Percentiles rank a stretch among this genome's conserved stretches.
Conservation (phyloP, 2,888 invertebrate species). For the Ecdyonurus torrentis region DNA sequence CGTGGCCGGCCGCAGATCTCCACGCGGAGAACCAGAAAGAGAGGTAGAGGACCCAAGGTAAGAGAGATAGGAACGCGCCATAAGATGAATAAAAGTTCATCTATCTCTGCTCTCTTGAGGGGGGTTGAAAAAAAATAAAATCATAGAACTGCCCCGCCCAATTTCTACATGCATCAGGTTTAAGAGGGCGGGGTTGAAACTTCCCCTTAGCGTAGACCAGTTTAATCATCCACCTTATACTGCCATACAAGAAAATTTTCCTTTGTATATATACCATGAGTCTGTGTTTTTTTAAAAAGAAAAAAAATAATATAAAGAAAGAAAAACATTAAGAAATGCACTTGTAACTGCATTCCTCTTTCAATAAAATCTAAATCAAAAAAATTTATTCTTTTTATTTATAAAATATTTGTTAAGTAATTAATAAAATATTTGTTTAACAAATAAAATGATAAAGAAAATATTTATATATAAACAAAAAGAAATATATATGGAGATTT, state of each 20-base stretch:
- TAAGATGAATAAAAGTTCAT: neutral
- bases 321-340: too few species aligned
- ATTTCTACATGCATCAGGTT: neutral
- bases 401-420: too few species aligned
- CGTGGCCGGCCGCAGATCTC: neutral
- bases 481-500: neutral
- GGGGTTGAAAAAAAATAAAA: neutral
- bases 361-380: too few species aligned
- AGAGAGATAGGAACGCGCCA: neutral
- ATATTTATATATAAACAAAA: too few species aligned
- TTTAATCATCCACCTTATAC: neutral
- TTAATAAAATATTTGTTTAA: neutral
- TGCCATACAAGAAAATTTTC: neutral
- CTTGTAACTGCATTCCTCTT: too few species aligned
- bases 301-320: too few species aligned
- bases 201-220: neutral
- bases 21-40: neutral
- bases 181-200: neutral
- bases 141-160: too few species aligned
- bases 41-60: constrained; percentile 1
- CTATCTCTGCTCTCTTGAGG: neutral
- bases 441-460: neutral
- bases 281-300: too few species aligned
- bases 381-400: too few species aligned
- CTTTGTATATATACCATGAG: too few species aligned